phyloP scores from a whole-genome alignment of 1,140 invertebrate species.

The Laupala kohalensis region DNA sequence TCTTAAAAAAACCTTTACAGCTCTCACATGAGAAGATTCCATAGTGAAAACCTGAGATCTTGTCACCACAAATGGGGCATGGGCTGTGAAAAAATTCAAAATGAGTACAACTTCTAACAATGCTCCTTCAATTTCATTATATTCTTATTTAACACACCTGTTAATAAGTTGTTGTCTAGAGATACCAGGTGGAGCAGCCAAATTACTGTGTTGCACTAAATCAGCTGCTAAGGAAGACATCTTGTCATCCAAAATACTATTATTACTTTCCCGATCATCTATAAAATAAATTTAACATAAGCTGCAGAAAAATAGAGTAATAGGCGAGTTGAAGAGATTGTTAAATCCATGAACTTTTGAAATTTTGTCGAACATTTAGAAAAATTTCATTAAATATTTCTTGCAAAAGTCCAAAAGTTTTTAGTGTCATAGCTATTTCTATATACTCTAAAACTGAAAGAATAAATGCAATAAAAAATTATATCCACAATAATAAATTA shows the following conservation, averaged over 20 bases:
- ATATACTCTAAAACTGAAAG: no score
- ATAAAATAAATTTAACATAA: constrained; percentile 1
- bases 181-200: constrained; percentile 57
- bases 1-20: constrained; percentile 96
- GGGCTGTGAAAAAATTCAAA: constrained; percentile 39
- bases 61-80: constrained; percentile 89
- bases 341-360: no score
- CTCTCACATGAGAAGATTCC: constrained; percentile 95
- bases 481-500: no score
- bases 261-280: constrained; percentile 24
- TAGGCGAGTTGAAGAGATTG: no score
- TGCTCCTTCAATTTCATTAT: no score
- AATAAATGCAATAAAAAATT: no score
- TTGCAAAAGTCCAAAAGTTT: no score
- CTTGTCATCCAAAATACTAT: constrained; percentile 21
- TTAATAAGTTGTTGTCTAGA: constrained; percentile 71
- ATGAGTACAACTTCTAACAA: background rate
- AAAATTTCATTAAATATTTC: no score
- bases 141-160: constrained; percentile 31
- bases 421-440: no score
- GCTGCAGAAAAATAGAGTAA: no score
- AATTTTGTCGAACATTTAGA: no score
- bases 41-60: constrained; percentile 90
- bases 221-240: constrained; percentile 26
- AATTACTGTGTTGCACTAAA: constrained; percentile 31